Percentiles rank a stretch among this genome's conserved stretches.
phyloP scores from a whole-genome alignment of 2,888 invertebrate genomes.

The Ichneumoninae sp. region DNA sequence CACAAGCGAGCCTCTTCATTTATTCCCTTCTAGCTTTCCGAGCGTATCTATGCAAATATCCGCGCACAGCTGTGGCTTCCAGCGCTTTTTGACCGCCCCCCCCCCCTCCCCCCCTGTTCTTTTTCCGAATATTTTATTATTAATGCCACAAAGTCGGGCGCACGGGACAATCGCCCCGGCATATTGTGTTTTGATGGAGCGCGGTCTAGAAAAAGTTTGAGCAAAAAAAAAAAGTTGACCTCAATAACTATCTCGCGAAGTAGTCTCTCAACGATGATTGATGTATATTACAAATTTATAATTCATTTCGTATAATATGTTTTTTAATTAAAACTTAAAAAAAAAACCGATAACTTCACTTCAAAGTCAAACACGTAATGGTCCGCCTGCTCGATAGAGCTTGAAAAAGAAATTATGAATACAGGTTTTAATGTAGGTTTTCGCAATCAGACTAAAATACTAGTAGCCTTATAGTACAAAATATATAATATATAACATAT shows the following conservation, averaged over 20 bases:
- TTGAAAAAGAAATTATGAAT: not conserved
- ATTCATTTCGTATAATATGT: not conserved
- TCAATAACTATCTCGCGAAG: conserved; percentile 10
- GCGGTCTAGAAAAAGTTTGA: conserved; percentile 15
- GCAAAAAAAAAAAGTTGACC: conserved; percentile 45
- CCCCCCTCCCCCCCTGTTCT: conserved; percentile 13
- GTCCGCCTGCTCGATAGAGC: not conserved
- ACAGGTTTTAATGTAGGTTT: not conserved
- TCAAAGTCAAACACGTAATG: not conserved
- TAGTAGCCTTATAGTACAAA: not conserved
- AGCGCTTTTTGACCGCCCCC: conserved; percentile 27
- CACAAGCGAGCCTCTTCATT: conserved; percentile 33
- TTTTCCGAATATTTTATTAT: conserved; percentile 20
- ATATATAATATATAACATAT: not conserved
- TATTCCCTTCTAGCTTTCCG: conserved; percentile 39
- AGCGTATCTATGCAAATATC: conserved; percentile 60
- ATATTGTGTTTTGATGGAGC: conserved; percentile 5
- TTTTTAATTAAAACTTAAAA: not conserved
- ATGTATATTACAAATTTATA: not conserved
- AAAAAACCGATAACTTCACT: not conserved
- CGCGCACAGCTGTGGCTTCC: conserved; percentile 47
- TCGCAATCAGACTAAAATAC: not conserved
- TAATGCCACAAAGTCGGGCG: not conserved
- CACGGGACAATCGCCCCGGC: conserved; percentile 25
- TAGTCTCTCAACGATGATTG: not conserved